Percentiles rank a stretch among this genome's conserved stretches.
These are phyloP conservation scores for Tachyglossus aculeatus DNA, from an alignment of 2,797 vertebrate genomes.

Conservation along the genomic window DNA sequence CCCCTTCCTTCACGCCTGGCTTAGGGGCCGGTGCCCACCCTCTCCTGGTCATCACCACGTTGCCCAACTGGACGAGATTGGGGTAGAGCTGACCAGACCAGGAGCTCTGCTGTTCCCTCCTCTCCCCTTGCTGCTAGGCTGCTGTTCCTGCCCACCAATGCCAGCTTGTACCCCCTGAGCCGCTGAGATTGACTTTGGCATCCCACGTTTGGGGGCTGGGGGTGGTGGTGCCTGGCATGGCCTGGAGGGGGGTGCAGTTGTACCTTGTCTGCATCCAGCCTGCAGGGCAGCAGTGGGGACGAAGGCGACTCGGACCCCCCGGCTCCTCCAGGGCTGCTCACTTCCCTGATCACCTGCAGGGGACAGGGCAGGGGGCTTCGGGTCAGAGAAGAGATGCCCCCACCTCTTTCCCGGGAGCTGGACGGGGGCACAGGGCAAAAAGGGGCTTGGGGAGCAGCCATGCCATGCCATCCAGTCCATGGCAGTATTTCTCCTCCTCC, in stretches of 20 bases:
- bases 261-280: slow-evolving; percentile 93
- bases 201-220: no score
- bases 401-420: neutral
- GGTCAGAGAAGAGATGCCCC: neutral
- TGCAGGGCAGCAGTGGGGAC: slow-evolving; percentile 88
- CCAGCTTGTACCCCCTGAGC: neutral
- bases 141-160: no score
- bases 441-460: no score
- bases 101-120: no score
- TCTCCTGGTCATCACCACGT: no score
- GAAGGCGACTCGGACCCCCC: slow-evolving; percentile 78
- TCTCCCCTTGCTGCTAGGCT: no score
- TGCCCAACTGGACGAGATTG: neutral
- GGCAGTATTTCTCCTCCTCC: neutral
- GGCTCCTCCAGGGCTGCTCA: slow-evolving; percentile 74
- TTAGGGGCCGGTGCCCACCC: no score
- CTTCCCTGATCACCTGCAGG: slow-evolving; percentile 89
- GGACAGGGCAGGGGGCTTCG: neutral
- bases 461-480: neutral
- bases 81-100: neutral
- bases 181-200: no score
- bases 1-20: neutral
- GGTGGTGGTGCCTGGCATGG: no score
- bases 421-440: no score
- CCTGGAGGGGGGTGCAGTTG: neutral